phyloP scores from a whole-genome alignment of 2,888 invertebrate genomes.

The Neria commutata region DNA sequence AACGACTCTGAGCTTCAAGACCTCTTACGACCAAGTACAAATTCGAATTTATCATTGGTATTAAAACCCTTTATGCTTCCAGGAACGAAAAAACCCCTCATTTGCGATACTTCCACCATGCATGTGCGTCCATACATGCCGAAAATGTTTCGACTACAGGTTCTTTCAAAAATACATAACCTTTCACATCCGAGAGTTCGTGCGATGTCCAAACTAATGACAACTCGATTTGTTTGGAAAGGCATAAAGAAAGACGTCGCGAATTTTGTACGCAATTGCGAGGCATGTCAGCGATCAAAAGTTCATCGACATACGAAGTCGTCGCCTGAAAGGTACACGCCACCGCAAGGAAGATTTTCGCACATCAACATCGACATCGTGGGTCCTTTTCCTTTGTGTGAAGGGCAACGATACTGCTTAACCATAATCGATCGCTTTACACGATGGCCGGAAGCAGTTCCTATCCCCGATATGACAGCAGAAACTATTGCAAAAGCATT shows the following conservation, averaged over 20 bases:
- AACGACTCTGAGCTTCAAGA: background rate
- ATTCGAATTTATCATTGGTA: background rate
- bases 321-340: background rate
- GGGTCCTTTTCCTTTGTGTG: slow-evolving; percentile 15
- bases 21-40: too few species aligned
- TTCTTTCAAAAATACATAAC: background rate
- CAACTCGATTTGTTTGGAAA: background rate
- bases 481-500: slow-evolving; percentile 21
- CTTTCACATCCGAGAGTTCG: background rate
- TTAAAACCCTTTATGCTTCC: background rate
- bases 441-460: slow-evolving; percentile 22
- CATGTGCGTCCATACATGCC: slow-evolving; percentile 11
- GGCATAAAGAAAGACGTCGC: slow-evolving; percentile 7
- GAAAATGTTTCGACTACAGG: background rate
- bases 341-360: background rate
- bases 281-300: slow-evolving; percentile 1
- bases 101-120: slow-evolving; percentile 4
- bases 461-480: slow-evolving; percentile 20
- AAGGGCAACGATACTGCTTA: slow-evolving; percentile 13
- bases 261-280: background rate
- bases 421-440: slow-evolving; percentile 17
- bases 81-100: background rate
- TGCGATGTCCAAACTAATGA: background rate
- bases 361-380: slow-evolving; percentile 15
- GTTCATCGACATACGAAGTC: slow-evolving; percentile 4